Evolutionary conservation across 2,888 invertebrate species (phyloP), one percentile per base, ranked within the genome.

Genomic region (Clistopyga incitator): DNA sequence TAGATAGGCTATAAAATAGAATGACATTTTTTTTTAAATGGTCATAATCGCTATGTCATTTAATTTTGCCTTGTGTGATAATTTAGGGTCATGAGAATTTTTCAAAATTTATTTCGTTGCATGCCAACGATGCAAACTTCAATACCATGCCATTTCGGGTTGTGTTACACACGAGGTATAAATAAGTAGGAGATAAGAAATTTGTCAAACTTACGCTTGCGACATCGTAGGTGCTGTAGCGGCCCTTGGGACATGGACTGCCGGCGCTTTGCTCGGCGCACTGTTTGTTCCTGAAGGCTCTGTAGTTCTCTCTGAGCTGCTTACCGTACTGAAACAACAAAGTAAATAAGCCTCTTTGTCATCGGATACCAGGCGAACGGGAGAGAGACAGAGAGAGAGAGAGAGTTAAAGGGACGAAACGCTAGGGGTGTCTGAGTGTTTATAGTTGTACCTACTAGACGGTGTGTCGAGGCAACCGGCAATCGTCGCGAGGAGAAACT

Each of bases 221-320:
- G 88, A 94, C 94, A 84, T 94, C 94, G 91, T 93, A 94, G 84
- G 91, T 92, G 91, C 93, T 93, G 91, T 93, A 93, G 87, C 94
- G 94, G 85, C 94, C 94, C 91, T 93, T 94, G 77, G 94, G 92
- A 84, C 93, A 93, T 86, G 93, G 92, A 81, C 93, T 91, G 84
- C 93, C 93, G n/a, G n/a, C n/a, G 78, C 93, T 92, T 86, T 94
- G 94, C 83, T 92, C 91, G n/a, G n/a, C n/a, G 85, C 91, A 90
- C 87, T 90, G 92, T 88, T 95, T 95, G 90, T 94, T 95, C 91
- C 94, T 95, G 91, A 95, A 95, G 78, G 94, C 94, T 89, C 94
- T 93, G 92, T 95, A 95, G 93, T 95, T 95, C 90, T 95, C 95
- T 83, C 94, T 93, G 87, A 95, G 93, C 91, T 95, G 95, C 89